Conservation (phyloP, 2,888 invertebrate species). For the Nezara viridula region DNA sequence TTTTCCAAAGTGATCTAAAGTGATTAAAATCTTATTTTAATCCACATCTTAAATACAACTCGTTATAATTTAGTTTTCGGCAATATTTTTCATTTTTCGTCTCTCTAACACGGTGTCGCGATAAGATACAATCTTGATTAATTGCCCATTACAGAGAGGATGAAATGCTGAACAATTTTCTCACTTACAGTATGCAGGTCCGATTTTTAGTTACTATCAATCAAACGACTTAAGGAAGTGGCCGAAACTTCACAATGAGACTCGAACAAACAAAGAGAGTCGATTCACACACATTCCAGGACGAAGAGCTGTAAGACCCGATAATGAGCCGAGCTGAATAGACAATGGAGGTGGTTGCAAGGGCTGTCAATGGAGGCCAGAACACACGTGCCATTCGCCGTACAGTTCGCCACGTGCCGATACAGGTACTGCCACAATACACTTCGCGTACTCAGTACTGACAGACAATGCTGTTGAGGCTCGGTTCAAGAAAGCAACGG, state of each 20-base stretch:
- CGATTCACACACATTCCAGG: background rate
- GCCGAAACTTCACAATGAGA: background rate
- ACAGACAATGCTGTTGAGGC: background rate
- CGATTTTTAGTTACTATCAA: no score
- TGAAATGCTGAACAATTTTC: no score
- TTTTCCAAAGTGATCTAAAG: no score
- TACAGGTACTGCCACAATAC: background rate
- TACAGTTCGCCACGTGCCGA: background rate
- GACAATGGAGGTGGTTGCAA: background rate
- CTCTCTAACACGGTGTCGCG: no score
- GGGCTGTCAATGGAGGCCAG: background rate
- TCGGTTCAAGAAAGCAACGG: constrained; percentile 21
- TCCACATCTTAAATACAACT: no score
- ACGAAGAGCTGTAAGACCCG: background rate
- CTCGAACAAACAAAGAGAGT: background rate
- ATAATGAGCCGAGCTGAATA: background rate
- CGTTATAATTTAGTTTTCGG: no score
- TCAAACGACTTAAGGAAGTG: no score
- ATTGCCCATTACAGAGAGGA: no score
- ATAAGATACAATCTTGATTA: no score
- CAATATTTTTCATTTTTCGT: no score
- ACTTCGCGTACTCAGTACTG: background rate
- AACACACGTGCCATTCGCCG: background rate
- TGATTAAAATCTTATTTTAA: no score
- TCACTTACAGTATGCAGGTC: no score